A percentile compares a stretch with the other conserved stretches of the same genome.
Evolutionary conservation across 23 tunicate species (phyloP).

Genomic region (Clavelina lepadiformis): DNA sequence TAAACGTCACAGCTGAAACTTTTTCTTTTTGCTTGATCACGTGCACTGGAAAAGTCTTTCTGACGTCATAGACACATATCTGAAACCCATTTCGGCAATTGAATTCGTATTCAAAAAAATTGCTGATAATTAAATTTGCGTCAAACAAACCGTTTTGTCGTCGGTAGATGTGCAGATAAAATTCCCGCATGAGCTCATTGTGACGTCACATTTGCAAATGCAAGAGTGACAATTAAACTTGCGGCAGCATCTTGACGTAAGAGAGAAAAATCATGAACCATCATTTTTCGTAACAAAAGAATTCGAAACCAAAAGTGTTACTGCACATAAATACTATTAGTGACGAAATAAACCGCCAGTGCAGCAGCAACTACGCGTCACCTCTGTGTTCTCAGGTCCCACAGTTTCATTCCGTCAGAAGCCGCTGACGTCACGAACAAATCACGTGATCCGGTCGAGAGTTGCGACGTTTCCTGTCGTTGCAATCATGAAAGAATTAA

Average conservation of each 20-base stretch:
- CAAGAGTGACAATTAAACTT: constrained; percentile 34
- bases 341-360: too few species aligned
- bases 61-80: constrained; percentile 40
- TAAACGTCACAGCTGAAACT: constrained; percentile 8
- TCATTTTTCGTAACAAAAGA: neutral
- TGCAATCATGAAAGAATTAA: neutral
- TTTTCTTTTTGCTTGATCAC: constrained; percentile 8
- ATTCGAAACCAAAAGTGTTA: too few species aligned
- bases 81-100: neutral
- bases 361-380: too few species aligned
- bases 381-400: constrained; percentile 61
- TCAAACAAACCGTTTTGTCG: constrained; percentile 22
- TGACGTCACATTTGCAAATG: constrained; percentile 30
- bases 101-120: neutral
- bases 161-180: constrained; percentile 52
- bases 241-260: constrained; percentile 20
- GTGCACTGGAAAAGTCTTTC: constrained; percentile 26
- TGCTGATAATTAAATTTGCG: neutral
- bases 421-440: constrained; percentile 48
- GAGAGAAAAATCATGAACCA: neutral
- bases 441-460: constrained; percentile 19
- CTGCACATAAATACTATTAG: too few species aligned
- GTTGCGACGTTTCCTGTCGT: neutral
- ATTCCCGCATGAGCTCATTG: constrained; percentile 36
- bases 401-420: constrained; percentile 65